A percentile compares a stretch with the other conserved stretches of the same genome.
These are phyloP conservation scores for Delichon dasypus DNA, from an alignment of 2,797 vertebrate species.

Conservation along the genomic window DNA sequence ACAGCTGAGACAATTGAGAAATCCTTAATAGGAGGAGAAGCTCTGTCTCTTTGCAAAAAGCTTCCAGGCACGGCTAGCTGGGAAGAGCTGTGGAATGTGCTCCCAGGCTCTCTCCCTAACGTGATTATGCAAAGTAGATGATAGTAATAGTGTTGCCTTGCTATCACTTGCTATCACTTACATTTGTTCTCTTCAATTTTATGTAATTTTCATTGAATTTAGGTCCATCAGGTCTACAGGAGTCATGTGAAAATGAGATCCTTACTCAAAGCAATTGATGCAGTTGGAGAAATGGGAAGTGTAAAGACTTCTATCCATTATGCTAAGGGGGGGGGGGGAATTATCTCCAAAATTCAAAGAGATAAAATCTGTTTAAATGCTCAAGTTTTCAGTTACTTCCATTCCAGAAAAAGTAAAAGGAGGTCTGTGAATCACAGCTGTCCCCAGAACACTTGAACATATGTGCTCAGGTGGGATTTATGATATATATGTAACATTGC, in stretches of 20 bases:
- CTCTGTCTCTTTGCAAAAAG: not conserved
- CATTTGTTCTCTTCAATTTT: conserved; percentile 40
- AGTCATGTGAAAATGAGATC: conserved; percentile 16
- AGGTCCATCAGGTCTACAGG: not conserved
- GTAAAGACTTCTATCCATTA: not conserved
- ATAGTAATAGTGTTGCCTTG: not conserved
- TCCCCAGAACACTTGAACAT: not conserved
- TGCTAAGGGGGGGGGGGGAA: not conserved
- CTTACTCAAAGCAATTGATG: not conserved
- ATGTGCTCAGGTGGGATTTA: conserved; percentile 27
- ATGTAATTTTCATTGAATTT: conserved; percentile 30
- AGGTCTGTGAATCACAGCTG: conserved; percentile 9
- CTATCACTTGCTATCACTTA: conserved; percentile 6
- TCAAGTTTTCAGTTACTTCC: not conserved
- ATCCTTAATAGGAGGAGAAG: not conserved
- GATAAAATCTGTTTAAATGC: not conserved
- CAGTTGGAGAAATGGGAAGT: not conserved
- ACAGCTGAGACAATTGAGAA: conserved; percentile 14
- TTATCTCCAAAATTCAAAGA: not conserved
- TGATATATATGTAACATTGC: not conserved
- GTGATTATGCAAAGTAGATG: conserved; percentile 22
- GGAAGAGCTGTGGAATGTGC: conserved; percentile 16
- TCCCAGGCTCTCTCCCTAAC: not conserved
- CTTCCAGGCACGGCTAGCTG: not conserved
- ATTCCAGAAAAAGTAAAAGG: not conserved